phyloP scores from a whole-genome alignment of 2,888 invertebrate genomes.

The Drosophila dives region DNA sequence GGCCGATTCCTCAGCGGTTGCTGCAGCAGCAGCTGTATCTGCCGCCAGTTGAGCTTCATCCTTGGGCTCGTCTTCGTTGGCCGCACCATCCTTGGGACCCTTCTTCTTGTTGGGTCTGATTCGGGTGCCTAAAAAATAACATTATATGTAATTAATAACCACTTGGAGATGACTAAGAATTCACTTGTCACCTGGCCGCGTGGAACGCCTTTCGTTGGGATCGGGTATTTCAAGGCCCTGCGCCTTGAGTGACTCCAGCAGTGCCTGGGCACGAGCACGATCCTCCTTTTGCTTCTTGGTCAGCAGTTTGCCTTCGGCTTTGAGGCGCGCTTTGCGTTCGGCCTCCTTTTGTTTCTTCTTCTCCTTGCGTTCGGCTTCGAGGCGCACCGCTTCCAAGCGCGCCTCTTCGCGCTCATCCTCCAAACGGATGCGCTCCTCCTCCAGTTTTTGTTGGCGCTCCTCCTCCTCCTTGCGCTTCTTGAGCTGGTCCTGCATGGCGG shows the following conservation, averaged over 20 bases:
- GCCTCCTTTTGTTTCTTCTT: constrained; percentile 96
- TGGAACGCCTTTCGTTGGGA: constrained; percentile 87
- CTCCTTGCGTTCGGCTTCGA: constrained; percentile 95
- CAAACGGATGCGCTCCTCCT: constrained; percentile 91
- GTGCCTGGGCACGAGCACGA: constrained; percentile 93
- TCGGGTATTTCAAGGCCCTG: constrained; percentile 94
- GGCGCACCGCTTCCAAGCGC: constrained; percentile 90
- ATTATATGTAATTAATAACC: neutral
- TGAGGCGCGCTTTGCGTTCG: constrained; percentile 95
- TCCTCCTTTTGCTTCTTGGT: constrained; percentile 97
- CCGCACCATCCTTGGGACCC: constrained; percentile 85
- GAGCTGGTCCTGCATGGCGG: constrained; percentile 96
- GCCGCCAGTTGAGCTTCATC: constrained; percentile 47
- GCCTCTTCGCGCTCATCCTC: constrained; percentile 91
- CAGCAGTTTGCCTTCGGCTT: constrained; percentile 97
- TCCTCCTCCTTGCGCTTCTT: constrained; percentile 95
- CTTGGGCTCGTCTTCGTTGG: constrained; percentile 82
- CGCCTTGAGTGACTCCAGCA: constrained; percentile 94
- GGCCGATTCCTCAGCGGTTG: constrained; percentile 53
- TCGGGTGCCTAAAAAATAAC: constrained; percentile 87
- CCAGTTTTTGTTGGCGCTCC: constrained; percentile 89
- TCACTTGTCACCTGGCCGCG: constrained; percentile 85
- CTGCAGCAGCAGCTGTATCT: constrained; percentile 79
- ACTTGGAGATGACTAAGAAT: no score
- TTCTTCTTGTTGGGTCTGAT: constrained; percentile 90